Evolutionary conservation across 2,797 vertebrate genomes (phyloP).

Genomic region (Masticophis lateralis): DNA sequence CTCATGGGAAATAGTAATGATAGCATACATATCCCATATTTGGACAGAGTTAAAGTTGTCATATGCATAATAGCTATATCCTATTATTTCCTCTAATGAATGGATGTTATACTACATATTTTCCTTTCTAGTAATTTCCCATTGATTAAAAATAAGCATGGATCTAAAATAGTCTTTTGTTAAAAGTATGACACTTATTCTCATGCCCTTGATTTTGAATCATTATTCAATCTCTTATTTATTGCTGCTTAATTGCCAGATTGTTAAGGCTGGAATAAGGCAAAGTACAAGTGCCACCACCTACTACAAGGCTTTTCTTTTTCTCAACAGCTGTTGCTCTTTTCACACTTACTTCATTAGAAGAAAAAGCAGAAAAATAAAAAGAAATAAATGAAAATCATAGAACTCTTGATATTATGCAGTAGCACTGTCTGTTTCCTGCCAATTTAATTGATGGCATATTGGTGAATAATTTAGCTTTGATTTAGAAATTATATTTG

Average conservation of each 20-base stretch:
- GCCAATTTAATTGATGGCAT: slow-evolving; percentile 14
- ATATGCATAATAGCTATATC: fast-evolving
- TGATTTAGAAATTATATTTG: slow-evolving; percentile 18
- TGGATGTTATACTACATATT: not conserved
- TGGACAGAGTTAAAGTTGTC: not conserved
- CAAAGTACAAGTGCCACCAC: slow-evolving; percentile 41
- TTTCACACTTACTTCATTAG: slow-evolving; percentile 52
- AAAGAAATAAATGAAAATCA: slow-evolving; percentile 19
- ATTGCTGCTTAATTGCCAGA: slow-evolving; percentile 29
- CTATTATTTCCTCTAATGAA: not conserved
- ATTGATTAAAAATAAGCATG: slow-evolving; percentile 8
- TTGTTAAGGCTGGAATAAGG: slow-evolving; percentile 44
- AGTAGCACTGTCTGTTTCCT: slow-evolving; percentile 41
- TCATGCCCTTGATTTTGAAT: slow-evolving; percentile 15
- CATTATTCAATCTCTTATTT: slow-evolving; percentile 14
- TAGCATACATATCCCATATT: not conserved
- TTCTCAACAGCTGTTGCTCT: slow-evolving; percentile 57
- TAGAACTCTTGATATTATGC: slow-evolving; percentile 33
- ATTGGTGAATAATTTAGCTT: slow-evolving; percentile 16
- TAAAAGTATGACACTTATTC: slow-evolving; percentile 16
- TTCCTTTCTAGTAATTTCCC: not conserved
- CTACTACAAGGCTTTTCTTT: slow-evolving; percentile 55
- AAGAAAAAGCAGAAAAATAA: slow-evolving; percentile 30
- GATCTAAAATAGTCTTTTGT: slow-evolving; percentile 14
- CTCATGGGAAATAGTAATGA: not conserved